Base-by-base conservation (phyloP, 1,140 invertebrate genomes). In the Cataglyphis hispanica region DNA sequence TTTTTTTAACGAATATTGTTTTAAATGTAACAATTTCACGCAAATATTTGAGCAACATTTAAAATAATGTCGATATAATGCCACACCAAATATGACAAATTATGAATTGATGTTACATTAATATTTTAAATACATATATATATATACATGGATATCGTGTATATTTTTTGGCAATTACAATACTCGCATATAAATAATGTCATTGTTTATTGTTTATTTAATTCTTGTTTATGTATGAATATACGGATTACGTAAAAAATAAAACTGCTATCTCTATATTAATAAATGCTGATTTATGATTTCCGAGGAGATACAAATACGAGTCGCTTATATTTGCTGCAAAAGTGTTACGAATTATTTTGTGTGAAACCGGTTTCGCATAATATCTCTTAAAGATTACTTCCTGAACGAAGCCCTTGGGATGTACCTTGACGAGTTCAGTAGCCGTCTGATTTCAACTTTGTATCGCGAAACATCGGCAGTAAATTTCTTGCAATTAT, bases 371-470 rank as follows among this genome's bases (percentile, higher is more conserved):
- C n/a, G 50, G 31, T 61, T 40, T 63, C 31, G 8, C 19, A 19
- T 5, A 25, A 22, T 10, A 16, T 31, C 72, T 16, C n/a, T 75
- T 22, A 11, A 60, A 16, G n/a, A 77, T 64, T 19, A n/a, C 16
- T n/a, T 19, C 5, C 0, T 63, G n/a, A 69, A 40, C 16, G 22
- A 0, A 16, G n/a, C 6, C 22, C 50, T 37, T 16, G 27, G 58
- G 19, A 27, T 27, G 22, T n/a, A 40, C 67, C 40, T 69, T n/a
- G 10, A 67, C 58, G 75, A 64, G 31, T 46, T 46, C 75, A 31
- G 25, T 31, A 64, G 61, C 75, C 75, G 75, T 50, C 75, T 40
- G 60, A 77, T 77, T 63, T 22, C 31, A 16, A 64, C 40, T 43
- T 61, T 22, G 40, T 64, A 77, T 63, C 16, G 31, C 31, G 27